A percentile compares a stretch with the other conserved stretches of the same genome.
These are phyloP conservation scores for Pithys albifrons DNA, from an alignment of 2,113 vertebrate species.

Conservation along the genomic window DNA sequence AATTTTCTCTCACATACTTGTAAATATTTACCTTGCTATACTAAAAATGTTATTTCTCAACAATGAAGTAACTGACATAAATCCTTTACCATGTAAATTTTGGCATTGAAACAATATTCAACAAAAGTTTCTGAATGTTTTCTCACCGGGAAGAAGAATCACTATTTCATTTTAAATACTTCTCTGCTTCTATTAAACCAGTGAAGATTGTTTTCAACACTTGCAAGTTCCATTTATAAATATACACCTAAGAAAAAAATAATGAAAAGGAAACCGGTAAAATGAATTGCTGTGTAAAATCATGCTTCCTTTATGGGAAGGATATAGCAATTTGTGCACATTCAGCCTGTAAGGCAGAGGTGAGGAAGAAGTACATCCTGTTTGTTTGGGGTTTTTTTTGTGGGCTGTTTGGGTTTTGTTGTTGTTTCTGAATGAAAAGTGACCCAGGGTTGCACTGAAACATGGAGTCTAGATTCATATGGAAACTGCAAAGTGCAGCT, in stretches of 20 bases:
- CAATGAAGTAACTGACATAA: neutral
- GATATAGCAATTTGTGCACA: neutral
- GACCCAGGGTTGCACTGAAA: neutral
- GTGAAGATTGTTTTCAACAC: neutral
- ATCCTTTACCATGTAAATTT: neutral
- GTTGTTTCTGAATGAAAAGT: neutral
- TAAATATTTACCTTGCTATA: neutral
- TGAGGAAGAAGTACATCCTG: neutral
- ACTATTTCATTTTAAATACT: neutral
- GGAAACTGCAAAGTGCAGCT: neutral
- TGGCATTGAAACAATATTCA: neutral
- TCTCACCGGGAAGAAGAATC: neutral
- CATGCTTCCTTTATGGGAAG: neutral
- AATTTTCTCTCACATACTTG: neutral
- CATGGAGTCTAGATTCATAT: neutral
- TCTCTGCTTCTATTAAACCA: neutral
- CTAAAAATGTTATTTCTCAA: neutral
- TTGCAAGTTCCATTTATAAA: neutral
- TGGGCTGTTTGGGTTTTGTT: neutral
- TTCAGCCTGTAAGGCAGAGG: neutral
- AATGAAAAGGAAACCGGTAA: neutral
- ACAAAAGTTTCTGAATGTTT: neutral
- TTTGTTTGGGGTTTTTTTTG: rapidly evolving
- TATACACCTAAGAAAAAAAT: neutral
- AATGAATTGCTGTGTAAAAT: neutral